Conservation (phyloP, 1,140 invertebrate species). For the Nomia melanderi region DNA sequence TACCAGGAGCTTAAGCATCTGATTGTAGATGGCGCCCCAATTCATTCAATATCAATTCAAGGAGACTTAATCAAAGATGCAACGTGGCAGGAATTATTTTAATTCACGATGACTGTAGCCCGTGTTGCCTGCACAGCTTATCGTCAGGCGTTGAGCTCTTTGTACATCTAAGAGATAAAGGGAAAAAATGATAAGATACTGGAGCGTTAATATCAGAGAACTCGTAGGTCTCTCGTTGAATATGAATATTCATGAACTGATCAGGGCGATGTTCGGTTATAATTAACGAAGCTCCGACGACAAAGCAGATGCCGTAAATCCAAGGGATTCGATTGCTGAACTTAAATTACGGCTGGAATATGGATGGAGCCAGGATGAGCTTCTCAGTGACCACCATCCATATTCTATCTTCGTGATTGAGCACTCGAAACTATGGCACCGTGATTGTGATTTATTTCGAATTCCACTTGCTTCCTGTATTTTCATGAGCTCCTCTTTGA, state of each 20-base stretch:
- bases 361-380: conserved; percentile 32
- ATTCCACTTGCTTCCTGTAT: conserved; percentile 5
- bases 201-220: not conserved
- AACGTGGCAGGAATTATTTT: too few relatives aligned
- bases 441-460: conserved; percentile 4
- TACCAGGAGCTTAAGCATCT: too few relatives aligned
- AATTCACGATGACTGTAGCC: too few relatives aligned
- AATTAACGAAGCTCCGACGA: not conserved
- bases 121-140: too few relatives aligned
- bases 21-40: too few relatives aligned
- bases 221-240: not conserved
- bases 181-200: not conserved
- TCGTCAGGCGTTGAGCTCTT: too few relatives aligned
- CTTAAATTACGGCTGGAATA: conserved; percentile 48
- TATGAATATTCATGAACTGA: not conserved
- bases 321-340: conserved; percentile 15
- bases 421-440: not conserved
- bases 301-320: not conserved
- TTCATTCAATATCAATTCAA: too few relatives aligned
- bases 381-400: conserved; percentile 26
- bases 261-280: not conserved
- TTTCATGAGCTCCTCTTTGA: conserved; percentile 2
- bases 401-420: conserved; percentile 44
- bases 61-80: too few relatives aligned
- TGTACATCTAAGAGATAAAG: too few relatives aligned